phyloP scores from a whole-genome alignment of 2,888 invertebrate species.

The Julus scandinavius region DNA sequence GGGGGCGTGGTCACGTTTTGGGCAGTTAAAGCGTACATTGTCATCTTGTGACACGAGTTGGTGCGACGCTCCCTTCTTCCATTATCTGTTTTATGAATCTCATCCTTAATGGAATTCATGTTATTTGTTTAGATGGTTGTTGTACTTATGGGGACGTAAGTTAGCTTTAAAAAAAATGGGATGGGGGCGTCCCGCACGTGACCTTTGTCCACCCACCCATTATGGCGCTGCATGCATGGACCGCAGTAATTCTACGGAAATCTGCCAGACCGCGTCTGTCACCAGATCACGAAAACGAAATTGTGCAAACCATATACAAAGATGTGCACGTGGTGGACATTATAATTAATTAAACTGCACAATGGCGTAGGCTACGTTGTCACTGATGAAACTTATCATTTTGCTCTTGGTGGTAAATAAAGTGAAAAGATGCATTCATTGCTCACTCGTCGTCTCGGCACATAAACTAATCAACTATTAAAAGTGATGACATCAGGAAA shows the following conservation, averaged over 20 bases:
- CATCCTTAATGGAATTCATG: slow-evolving; percentile 1
- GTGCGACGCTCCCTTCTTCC: background rate
- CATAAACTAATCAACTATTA: background rate
- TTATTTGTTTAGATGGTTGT: slow-evolving; percentile 16
- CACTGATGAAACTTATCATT: slow-evolving; percentile 3
- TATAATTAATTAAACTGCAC: slow-evolving; percentile 14
- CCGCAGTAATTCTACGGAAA: background rate
- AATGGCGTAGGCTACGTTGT: slow-evolving; percentile 22
- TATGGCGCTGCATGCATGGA: background rate
- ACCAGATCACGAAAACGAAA: background rate
- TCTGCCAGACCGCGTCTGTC: background rate
- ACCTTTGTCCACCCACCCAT: background rate
- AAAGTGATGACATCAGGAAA: slow-evolving; percentile 16
- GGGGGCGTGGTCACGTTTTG: background rate
- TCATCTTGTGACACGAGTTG: background rate
- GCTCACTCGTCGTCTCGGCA: background rate
- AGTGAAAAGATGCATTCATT: background rate
- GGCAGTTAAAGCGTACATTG: background rate
- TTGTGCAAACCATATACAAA: background rate
- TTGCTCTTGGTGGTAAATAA: background rate
- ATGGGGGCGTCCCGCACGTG: background rate
- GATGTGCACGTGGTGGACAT: slow-evolving; percentile 33
- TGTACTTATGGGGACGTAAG: slow-evolving; percentile 7
- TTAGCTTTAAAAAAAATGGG: background rate
- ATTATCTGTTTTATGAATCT: slow-evolving; percentile 17